Base-by-base conservation (phyloP, 92 coral and sea anemone genomes). In the Heteractis magnifica region DNA sequence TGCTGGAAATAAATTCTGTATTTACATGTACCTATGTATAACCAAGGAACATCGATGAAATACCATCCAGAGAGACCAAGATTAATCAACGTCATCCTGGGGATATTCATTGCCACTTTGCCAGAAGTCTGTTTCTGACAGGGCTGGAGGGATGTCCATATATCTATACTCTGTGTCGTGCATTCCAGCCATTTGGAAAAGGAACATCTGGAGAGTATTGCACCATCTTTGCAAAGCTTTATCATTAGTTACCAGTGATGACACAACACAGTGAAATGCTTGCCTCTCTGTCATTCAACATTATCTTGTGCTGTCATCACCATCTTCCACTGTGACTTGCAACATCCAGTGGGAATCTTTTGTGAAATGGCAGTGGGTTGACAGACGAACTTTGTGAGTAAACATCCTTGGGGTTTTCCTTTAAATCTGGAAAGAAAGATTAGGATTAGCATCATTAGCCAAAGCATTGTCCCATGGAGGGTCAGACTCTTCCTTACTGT, bases 311-410 rank as follows among this genome's bases (percentile, higher is more conserved):
- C 72, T 19, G 72, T 86, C 23, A 68, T 68, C 93, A 93, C 97
- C 97, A 93, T 68, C 89, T 90, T 8, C 97, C 97, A 89, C 94
- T 93, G 78, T 85, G 94, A 83, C 94, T 93, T 49, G 92, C 97
- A 18, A 89, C 83, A 72, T 90, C 91, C 70, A 85, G 64, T 9
- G 89, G 90, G 55, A 78, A 89, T 58, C 91, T 70, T 78, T 88
- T 81, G 83, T 75, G 89, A 78, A 91, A 93, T 65, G 94, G 92
- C 34, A 92, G 89, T 77, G 91, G 90, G 51, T 84, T 87, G 85
- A 56, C 80, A 34, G 81, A 16, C 9, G 81, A 11, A 71, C 56
- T 52, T 8, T 26, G 55, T 56, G 79, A 16, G 20, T 9, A 20
- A 4, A 34, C 4, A 15, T 79, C 72, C 50, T n/a, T 79, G 53